Percentiles rank a stretch among this genome's conserved stretches.
phyloP scores from a whole-genome alignment of 2,113 vertebrate genomes.

The Aleadryas rufinucha region DNA sequence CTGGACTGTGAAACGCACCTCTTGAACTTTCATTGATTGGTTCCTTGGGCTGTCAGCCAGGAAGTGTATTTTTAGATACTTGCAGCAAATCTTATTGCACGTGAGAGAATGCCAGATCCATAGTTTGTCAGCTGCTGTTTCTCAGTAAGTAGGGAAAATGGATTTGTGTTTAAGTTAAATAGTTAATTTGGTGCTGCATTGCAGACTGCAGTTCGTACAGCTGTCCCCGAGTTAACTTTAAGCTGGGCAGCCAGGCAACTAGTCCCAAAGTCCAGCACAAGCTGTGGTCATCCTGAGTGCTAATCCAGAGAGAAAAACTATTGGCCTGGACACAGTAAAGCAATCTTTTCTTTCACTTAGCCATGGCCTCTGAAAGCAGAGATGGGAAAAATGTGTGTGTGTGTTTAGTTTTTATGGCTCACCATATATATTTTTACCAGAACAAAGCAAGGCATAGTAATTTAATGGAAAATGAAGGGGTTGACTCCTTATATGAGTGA shows the following conservation, averaged over 20 bases:
- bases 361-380: not conserved
- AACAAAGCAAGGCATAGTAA: not conserved
- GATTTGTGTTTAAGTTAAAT: not conserved
- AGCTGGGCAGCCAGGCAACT: not conserved
- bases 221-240: not conserved
- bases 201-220: not conserved
- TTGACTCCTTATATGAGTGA: not conserved
- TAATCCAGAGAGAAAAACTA: not conserved
- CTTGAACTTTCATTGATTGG: constrained; percentile 51
- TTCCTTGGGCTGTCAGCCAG: constrained; percentile 34
- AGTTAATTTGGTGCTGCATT: constrained; percentile 24
- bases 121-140: constrained; percentile 10
- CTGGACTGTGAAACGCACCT: constrained; percentile 38
- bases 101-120: constrained; percentile 12
- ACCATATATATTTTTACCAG: not conserved
- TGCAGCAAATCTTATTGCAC: constrained; percentile 34
- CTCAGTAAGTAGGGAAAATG: not conserved
- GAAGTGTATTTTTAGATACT: constrained; percentile 39
- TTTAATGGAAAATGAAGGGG: not conserved
- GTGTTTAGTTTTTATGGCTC: not conserved
- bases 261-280: not conserved
- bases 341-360: not conserved
- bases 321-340: not conserved
- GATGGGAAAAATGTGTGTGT: not conserved
- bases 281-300: not conserved